These are phyloP conservation scores for Neoitamus cyanurus DNA, from an alignment of 2,888 invertebrate genomes.

Conservation along the genomic window DNA sequence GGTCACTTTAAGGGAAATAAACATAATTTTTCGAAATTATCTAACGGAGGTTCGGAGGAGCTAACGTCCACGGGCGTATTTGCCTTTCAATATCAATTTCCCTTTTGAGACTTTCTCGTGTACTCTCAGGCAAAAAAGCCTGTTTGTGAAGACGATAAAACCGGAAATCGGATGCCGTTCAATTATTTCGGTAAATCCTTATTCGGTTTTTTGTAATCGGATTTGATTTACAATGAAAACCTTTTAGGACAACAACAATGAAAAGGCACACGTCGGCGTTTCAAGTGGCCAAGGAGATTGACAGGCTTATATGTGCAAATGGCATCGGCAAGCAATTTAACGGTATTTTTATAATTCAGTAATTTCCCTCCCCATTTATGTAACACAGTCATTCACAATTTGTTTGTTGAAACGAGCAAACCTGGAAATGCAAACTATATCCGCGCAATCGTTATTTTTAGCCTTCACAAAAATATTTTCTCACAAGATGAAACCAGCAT, in stretches of 20 bases:
- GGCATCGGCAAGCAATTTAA: too few relatives aligned
- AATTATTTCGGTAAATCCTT: background rate
- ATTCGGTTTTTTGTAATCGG: background rate
- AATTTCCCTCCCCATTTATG: background rate
- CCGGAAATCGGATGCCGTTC: background rate
- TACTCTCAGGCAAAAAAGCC: background rate
- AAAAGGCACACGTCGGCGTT: background rate
- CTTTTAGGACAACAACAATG: background rate
- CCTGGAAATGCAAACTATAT: background rate
- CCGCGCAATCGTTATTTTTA: background rate
- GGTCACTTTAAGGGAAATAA: background rate
- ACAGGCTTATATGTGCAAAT: too few relatives aligned
- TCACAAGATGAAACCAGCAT: background rate
- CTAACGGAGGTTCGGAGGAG: background rate
- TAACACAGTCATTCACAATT: background rate
- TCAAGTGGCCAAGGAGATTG: too few relatives aligned
- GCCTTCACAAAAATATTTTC: slow-evolving; percentile 20
- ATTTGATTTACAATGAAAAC: background rate
- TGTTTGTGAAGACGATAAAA: background rate
- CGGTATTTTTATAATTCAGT: background rate
- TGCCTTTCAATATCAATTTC: background rate
- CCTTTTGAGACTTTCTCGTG: background rate
- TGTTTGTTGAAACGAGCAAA: background rate
- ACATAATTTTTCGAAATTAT: background rate
- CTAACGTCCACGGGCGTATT: background rate